Base-by-base conservation (phyloP, 2,888 invertebrate species). In the Helicoverpa assulta region DNA sequence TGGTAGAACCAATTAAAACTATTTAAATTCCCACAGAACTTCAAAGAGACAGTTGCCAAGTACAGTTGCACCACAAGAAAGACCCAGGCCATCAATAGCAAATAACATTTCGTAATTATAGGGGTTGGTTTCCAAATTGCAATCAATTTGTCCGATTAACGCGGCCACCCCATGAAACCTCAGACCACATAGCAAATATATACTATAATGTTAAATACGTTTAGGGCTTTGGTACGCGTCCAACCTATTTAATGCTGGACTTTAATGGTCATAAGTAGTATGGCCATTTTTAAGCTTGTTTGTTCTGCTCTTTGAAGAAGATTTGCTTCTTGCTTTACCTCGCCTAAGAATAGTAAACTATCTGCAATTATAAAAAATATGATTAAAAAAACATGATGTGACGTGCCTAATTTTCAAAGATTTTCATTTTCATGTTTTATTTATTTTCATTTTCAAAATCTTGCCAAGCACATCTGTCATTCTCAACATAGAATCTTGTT, bases 81-180 rank as follows among this genome's bases (percentile, higher is more conserved):
- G 21, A 59, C n/a, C 56, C 53, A 72, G 64, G 65, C 52, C 68
- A 72, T 69, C 61, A 55, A 64, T 76, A 58, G 64, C 78, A 80
- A 76, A 80, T 80, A 77, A 69, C 68, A 69, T 78, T 81, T 62
- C 67, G 58, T 80, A 77, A 78, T 81, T 67, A 73, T 81, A 60
- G 66, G 59, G 73, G 81, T 67, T 76, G 68, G 81, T 66, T 63
- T 55, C 80, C 80, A 70, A 77, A 77, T 77, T 77, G 73, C 78
- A 78, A 78, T 80, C 74, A 81, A 81, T 81, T 81, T 73, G 65
- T 69, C 51, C 75, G 68, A 71, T 78, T 78, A 80, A 67, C 64
- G 61, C 73, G 65, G 66, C 70, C 67, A 65, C 74, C 83, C 80
- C 66, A 66, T 67, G 70, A 66, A 79, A 82, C 81, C 70, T 65